Evolutionary conservation across 1,140 invertebrate species (phyloP).

Genomic region (Magallana ariakensis): DNA sequence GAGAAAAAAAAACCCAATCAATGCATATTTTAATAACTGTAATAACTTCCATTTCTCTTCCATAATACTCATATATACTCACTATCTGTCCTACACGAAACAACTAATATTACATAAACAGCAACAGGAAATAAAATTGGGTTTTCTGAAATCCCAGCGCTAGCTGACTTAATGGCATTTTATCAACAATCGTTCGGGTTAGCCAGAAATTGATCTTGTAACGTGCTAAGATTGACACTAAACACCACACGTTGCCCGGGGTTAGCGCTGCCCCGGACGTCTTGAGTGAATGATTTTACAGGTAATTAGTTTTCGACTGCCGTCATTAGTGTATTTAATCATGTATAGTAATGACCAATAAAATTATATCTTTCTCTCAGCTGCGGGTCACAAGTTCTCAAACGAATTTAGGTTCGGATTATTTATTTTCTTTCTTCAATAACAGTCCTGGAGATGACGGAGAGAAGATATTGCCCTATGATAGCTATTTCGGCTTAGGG

Average conservation of each 20-base stretch:
- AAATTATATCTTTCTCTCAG: conserved; percentile 20
- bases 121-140: too few relatives aligned
- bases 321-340: conserved; percentile 29
- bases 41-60: too few relatives aligned
- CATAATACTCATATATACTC: too few relatives aligned
- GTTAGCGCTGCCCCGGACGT: conserved; percentile 3
- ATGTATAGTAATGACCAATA: conserved; percentile 37
- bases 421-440: background rate
- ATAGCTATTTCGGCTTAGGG: too few relatives aligned
- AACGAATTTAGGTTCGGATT: background rate
- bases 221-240: conserved; percentile 21
- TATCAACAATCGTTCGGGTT: conserved; percentile 8
- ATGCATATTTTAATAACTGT: too few relatives aligned
- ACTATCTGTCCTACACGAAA: too few relatives aligned
- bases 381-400: background rate
- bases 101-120: too few relatives aligned
- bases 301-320: conserved; percentile 28
- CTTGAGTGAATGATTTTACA: conserved; percentile 29
- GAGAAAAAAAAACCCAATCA: too few relatives aligned
- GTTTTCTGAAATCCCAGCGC: too few relatives aligned
- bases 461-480: too few relatives aligned
- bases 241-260: background rate
- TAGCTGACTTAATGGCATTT: background rate
- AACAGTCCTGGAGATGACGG: too few relatives aligned
- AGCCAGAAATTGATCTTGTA: conserved; percentile 1